Base-by-base conservation (phyloP, 2,113 vertebrate species). In the Trochalopteron elliotii region DNA sequence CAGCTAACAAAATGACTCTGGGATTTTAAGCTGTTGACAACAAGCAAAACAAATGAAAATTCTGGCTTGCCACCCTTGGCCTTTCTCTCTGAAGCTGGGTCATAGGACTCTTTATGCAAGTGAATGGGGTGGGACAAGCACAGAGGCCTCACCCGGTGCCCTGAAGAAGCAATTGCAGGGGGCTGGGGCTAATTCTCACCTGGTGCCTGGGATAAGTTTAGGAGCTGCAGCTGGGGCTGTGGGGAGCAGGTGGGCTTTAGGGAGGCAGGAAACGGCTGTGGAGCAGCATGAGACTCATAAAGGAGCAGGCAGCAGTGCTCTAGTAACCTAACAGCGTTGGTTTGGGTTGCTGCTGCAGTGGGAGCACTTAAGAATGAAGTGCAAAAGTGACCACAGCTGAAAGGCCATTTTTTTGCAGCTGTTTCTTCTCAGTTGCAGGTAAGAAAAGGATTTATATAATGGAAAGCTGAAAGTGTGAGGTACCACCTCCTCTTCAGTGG, bases 381-480 rank as follows among this genome's bases (percentile, higher is more conserved):
- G 53, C 55, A 49, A 80, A 77, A 93, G 69, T 92, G 80, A 92
- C 91, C 53, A 60, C 44, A 64, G 72, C 60, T 44, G 77, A 87
- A 94, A 81, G 42, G 37, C 72, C 17, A 23, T 70, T 83, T 96
- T 61, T 67, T 84, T 92, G 89, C 55, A 69, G 52, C 68, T 75
- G 47, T 90, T 93, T 77, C 59, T 79, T 92, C 87, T 94, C 81
- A 65, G 45, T 31, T 83, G 77, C 67, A 77, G 86, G 76, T 74
- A 94, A 82, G 80, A 78, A 79, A 84, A 75, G 53, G 72, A 75
- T 92, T 89, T 91, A 15, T 78, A 19, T 31, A 69, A 53, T 37
- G 67, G 12, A 44, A 25, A 56, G 40, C 61, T 57, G 40, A 72
- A 89, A 80, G 82, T 13, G 10, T 40, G 65, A 82, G 57, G 49